Evolutionary conservation across 1,140 invertebrate genomes (phyloP), one percentile per base, ranked within the genome.

Genomic region (Drosophila guanche): DNA sequence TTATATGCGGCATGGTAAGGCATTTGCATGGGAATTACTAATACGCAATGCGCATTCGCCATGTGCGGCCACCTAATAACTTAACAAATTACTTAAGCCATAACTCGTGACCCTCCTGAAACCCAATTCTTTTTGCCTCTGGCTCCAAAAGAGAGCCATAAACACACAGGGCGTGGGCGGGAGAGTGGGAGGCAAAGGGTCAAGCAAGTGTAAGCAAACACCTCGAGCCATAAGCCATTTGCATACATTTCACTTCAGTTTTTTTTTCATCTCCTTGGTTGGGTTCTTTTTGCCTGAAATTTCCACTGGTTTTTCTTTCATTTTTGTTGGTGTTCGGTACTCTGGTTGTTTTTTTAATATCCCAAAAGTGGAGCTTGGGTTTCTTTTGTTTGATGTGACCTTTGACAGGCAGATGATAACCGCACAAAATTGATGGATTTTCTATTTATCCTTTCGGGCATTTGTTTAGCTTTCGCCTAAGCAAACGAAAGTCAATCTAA

Each of bases 191-290:
- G 33, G 20, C 27, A 29, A 47, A 42, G 58, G 55, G 46, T 68
- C 46, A 56, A 55, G 56, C 52, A 83, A 85, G 81, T 86, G 81
- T 80, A 86, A 86, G 72, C 79, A 86, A 86, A 75, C 73, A 42
- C 68, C 50, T 10, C 33, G 0, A 76, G 60, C 59, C 73, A 74
- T 77, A 85, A 85, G 67, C 76, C 76, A 85, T 85, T 85, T 80
- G 81, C 76, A 85, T 85, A 85, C 57, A 80, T 85, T 85, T 80
- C 58, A 40, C 33, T 56, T 29, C 43, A 45, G 33, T 48, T 53
- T 81, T 80, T 80, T 62, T 41, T n/a, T 50, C 65, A 52, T 27
- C 33, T 12, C 33, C 40, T 29, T 58, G 62, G 62, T 62, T 70
- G 68, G 57, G 54, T 53, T 67, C 58, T 65, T 62, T 59, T 63